phyloP scores from a whole-genome alignment of 2,797 vertebrate species.

The Tachyglossus aculeatus region DNA sequence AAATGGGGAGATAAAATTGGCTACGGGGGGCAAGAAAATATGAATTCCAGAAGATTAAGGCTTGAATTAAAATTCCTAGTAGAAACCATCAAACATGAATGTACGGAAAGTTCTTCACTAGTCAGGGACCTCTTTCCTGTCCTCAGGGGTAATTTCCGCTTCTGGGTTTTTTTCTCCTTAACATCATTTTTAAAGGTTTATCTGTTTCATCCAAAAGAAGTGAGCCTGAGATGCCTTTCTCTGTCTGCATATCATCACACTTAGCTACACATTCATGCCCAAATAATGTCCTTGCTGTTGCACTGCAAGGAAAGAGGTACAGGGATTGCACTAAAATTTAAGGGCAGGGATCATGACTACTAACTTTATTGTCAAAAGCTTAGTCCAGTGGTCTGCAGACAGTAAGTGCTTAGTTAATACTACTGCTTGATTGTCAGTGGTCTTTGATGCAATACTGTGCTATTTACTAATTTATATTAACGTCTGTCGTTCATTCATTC shows the following conservation, averaged over 20 bases:
- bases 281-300: not conserved
- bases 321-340: too few species aligned
- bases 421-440: too few species aligned
- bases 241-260: not conserved
- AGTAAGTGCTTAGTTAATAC: too few species aligned
- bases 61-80: not conserved
- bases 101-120: not conserved
- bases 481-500: too few species aligned
- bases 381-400: too few species aligned
- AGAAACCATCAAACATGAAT: constrained; percentile 1
- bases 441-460: too few species aligned
- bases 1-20: not conserved
- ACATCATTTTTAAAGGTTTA: constrained; percentile 7
- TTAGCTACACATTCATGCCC: not conserved
- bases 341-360: too few species aligned
- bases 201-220: not conserved
- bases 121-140: not conserved
- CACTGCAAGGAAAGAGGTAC: too few species aligned
- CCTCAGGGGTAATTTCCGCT: not conserved
- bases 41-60: not conserved
- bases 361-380: too few species aligned
- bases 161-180: not conserved
- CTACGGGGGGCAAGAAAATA: not conserved
- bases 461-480: too few species aligned
- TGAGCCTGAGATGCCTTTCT: too few species aligned